Percentiles rank a stretch among this genome's conserved stretches.
Evolutionary conservation across 64 coral and sea anemone genomes (phyloP).

Genomic region (Acropora tenuis): DNA sequence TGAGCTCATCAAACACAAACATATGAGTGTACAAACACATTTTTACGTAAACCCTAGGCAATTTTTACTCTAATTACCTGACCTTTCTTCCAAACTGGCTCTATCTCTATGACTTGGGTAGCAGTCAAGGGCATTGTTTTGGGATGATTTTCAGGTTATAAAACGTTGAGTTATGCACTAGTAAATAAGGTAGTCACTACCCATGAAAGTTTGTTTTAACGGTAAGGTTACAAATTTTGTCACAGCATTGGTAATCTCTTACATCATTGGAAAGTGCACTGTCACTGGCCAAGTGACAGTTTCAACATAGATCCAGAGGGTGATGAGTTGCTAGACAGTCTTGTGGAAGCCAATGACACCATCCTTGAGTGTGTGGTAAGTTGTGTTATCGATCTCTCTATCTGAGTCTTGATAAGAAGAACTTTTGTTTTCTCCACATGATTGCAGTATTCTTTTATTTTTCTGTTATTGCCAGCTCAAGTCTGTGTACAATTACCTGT

Average conservation of each 20-base stretch:
- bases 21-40: too few species aligned
- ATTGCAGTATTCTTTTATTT: neutral
- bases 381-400: neutral
- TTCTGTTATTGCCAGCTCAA: neutral
- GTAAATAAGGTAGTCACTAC: too few species aligned
- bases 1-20: too few species aligned
- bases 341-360: slow-evolving; percentile 94
- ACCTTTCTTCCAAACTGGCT: too few species aligned
- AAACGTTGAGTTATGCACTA: too few species aligned
- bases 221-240: neutral
- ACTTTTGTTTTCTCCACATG: too few species aligned
- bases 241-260: slow-evolving; percentile 71
- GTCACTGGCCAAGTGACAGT: slow-evolving; percentile 75
- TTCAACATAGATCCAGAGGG: slow-evolving; percentile 49
- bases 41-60: too few species aligned
- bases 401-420: neutral
- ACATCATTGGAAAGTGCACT: slow-evolving; percentile 72
- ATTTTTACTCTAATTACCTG: too few species aligned
- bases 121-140: too few species aligned
- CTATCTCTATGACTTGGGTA: too few species aligned
- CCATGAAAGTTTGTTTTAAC: neutral
- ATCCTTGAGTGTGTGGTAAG: slow-evolving; percentile 92
- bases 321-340: slow-evolving; percentile 87
- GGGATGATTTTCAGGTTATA: too few species aligned
- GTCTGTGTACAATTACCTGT: too few species aligned